Percentiles rank a stretch among this genome's conserved stretches.
phyloP scores from a whole-genome alignment of 2,797 vertebrate genomes.

The Sebastes flavidus region DNA sequence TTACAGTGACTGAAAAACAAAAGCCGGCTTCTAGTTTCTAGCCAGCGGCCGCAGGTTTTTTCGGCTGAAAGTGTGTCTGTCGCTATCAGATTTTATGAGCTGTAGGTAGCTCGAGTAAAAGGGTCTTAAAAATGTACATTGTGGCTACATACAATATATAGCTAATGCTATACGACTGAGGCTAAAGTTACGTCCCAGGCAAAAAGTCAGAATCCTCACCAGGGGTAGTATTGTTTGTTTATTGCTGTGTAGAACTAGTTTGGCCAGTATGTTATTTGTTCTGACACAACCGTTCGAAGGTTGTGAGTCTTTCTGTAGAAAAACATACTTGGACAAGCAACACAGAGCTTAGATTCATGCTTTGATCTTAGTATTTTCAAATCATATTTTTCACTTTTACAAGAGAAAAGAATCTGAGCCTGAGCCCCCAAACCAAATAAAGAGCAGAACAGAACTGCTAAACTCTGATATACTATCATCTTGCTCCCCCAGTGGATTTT shows the following conservation, averaged over 20 bases:
- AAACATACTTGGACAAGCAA: not conserved
- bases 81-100: not conserved
- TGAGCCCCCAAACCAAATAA: not conserved
- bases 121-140: not conserved
- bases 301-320: not conserved
- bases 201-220: not conserved
- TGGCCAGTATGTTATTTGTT: not conserved
- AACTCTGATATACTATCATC: not conserved
- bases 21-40: not conserved
- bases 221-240: not conserved
- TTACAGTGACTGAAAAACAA: not conserved
- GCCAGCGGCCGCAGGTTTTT: not conserved
- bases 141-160: not conserved
- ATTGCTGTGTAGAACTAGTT: not conserved
- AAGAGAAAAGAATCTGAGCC: not conserved
- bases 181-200: not conserved
- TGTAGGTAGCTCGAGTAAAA: not conserved
- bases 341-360: not conserved
- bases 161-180: not conserved
- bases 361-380: not conserved
- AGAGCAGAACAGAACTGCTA: not conserved
- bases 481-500: not conserved
- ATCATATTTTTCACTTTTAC: not conserved
- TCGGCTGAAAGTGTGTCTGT: not conserved
- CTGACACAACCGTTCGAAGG: not conserved